Evolutionary conservation across 2,888 invertebrate species (phyloP).

Genomic region (Macrophya alboannulata): DNA sequence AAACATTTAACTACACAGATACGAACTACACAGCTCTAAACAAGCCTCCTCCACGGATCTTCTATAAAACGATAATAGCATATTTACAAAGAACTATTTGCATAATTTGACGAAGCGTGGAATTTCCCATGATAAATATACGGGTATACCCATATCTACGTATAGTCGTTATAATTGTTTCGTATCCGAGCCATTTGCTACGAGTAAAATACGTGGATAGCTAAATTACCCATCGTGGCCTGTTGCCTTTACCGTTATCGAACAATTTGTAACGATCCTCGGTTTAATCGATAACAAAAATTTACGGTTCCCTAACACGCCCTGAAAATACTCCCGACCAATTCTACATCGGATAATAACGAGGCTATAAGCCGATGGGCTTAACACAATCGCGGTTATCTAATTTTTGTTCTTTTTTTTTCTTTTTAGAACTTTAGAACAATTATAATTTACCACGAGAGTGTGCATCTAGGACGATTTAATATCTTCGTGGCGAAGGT

Average conservation of each 20-base stretch:
- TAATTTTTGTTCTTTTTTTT: not conserved
- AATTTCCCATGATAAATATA: conserved; percentile 26
- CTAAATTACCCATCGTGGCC: conserved; percentile 25
- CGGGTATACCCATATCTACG: not conserved
- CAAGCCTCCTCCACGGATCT: not conserved
- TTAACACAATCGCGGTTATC: not conserved
- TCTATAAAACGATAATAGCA: not conserved
- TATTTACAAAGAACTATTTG: conserved; percentile 5
- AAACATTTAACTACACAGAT: not conserved
- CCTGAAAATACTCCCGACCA: conserved; percentile 22
- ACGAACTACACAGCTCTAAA: not conserved
- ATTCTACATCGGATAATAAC: conserved; percentile 12
- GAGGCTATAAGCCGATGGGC: not conserved
- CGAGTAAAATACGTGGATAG: conserved; percentile 44
- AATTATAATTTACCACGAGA: not conserved
- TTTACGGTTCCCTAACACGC: conserved; percentile 33
- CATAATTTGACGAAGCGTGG: not conserved
- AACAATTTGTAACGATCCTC: conserved; percentile 48
- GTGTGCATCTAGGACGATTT: too few species aligned
- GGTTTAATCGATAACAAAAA: conserved; percentile 43
- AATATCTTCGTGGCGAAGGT: not conserved
- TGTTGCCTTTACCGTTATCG: conserved; percentile 43
- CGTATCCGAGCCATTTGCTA: conserved; percentile 8
- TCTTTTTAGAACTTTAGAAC: not conserved
- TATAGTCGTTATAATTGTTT: conserved; percentile 10